Conservation (phyloP, 1,140 invertebrate species). For the Brachionus plicatilis region DNA sequence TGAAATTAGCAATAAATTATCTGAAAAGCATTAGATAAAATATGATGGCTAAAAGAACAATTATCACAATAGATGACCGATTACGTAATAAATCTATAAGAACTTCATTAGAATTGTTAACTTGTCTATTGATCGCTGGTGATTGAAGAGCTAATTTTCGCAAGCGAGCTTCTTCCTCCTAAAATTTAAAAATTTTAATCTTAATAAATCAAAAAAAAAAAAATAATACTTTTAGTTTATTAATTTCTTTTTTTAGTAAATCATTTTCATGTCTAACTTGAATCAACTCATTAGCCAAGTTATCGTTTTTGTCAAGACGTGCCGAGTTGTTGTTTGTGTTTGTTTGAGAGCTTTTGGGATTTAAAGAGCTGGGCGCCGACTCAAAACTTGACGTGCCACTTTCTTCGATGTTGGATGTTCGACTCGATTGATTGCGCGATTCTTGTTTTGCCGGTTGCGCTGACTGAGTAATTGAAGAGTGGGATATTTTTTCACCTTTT, state of each 20-base stretch:
- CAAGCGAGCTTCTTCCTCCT: constrained; percentile 23
- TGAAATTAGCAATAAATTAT: not conserved
- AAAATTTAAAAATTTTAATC: not conserved
- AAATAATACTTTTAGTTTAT: constrained; percentile 17
- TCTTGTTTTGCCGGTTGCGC: not conserved
- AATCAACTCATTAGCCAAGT: constrained; percentile 18
- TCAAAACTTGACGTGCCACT: not conserved
- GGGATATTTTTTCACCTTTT: not conserved
- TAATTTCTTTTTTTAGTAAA: constrained; percentile 17
- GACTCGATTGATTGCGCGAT: not conserved
- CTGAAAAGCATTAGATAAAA: constrained; percentile 36
- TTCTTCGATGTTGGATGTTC: not conserved
- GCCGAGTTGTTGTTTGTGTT: constrained; percentile 19
- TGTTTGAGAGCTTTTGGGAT: not conserved
- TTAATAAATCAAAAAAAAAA: not conserved
- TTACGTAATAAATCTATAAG: constrained; percentile 13
- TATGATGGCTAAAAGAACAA: constrained; percentile 27
- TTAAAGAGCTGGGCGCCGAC: not conserved
- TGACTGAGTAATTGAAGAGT: not conserved
- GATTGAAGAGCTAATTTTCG: constrained; percentile 10
- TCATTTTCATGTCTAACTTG: constrained; percentile 36
- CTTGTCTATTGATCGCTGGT: not conserved
- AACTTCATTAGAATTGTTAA: not conserved
- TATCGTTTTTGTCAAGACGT: constrained; percentile 31
- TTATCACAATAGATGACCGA: constrained; percentile 19